These are phyloP conservation scores for Mythimna loreyi DNA, from an alignment of 2,888 invertebrate genomes.

Conservation along the genomic window DNA sequence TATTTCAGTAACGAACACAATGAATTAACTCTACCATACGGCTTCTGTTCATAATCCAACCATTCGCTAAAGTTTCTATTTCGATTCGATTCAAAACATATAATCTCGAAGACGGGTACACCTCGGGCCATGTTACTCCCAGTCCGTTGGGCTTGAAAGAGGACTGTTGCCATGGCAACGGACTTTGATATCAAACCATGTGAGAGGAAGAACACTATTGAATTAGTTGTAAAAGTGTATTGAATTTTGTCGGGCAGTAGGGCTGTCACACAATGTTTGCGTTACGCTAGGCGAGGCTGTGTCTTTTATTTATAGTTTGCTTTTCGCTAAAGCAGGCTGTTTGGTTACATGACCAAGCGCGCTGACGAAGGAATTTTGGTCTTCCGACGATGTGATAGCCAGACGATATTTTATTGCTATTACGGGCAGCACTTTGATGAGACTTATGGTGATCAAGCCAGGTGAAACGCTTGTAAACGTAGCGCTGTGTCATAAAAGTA, in stretches of 20 bases:
- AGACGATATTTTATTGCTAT: too few relatives aligned
- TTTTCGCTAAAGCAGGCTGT: too few relatives aligned
- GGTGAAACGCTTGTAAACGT: too few relatives aligned
- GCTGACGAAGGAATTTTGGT: too few relatives aligned
- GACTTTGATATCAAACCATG: conserved; percentile 61
- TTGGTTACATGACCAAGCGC: too few relatives aligned
- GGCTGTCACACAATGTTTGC: conserved; percentile 2
- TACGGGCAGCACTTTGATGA: too few relatives aligned
- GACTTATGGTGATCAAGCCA: too few relatives aligned
- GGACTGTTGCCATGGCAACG: conserved; percentile 59
- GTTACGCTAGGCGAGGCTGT: background rate
- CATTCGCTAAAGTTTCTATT: conserved; percentile 20
- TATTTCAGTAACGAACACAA: conserved; percentile 4
- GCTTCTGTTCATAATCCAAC: conserved; percentile 17
- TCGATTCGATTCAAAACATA: conserved; percentile 39
- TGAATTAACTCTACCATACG: background rate
- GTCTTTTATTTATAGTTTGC: background rate
- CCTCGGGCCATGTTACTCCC: conserved; percentile 51
- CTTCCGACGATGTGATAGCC: too few relatives aligned
- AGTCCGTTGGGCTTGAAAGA: conserved; percentile 58
- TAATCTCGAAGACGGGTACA: conserved; percentile 37
- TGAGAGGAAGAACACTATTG: conserved; percentile 56
- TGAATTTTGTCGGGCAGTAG: conserved; percentile 31
- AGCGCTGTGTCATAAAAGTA: too few relatives aligned
- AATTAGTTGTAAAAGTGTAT: conserved; percentile 61